phyloP scores from a whole-genome alignment of 2,113 vertebrate species.

The Genyomyrus donnyi region DNA sequence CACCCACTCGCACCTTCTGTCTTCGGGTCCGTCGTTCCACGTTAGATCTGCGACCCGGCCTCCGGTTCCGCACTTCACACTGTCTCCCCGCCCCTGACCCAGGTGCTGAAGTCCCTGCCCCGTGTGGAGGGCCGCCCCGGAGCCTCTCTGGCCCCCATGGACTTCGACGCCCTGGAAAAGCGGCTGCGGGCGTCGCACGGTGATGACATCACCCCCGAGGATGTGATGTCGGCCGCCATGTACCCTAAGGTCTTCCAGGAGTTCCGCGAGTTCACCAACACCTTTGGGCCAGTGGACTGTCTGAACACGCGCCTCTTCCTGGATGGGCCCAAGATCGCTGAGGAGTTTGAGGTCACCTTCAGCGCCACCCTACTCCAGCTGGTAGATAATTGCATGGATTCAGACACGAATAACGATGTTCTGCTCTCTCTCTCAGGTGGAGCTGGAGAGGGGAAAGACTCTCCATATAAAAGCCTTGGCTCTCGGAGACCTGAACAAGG shows the following conservation, averaged over 20 bases:
- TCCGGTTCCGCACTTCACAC: background rate
- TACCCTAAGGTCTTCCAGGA: constrained; percentile 86
- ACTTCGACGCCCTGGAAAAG: constrained; percentile 69
- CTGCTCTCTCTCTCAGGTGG: constrained; percentile 62
- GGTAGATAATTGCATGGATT: background rate
- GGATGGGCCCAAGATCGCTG: constrained; percentile 70
- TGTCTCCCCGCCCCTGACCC: background rate
- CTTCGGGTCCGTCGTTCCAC: background rate
- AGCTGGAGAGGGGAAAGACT: constrained; percentile 83
- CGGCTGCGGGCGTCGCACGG: constrained; percentile 59
- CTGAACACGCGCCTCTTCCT: constrained; percentile 73
- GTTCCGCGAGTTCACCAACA: constrained; percentile 73
- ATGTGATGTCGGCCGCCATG: constrained; percentile 85
- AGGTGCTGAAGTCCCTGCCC: constrained; percentile 81
- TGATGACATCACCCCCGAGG: constrained; percentile 77
- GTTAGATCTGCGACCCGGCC: background rate
- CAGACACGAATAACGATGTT: background rate
- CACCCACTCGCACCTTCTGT: background rate
- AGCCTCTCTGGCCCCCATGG: constrained; percentile 70
- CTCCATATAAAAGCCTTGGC: constrained; percentile 88
- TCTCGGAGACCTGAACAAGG: constrained; percentile 79
- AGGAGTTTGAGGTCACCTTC: constrained; percentile 66
- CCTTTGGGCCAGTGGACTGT: constrained; percentile 63
- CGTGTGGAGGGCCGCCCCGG: constrained; percentile 81
- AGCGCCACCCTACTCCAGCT: background rate